phyloP scores from a whole-genome alignment of 2,888 invertebrate species.

The Hypomecis atomaria region DNA sequence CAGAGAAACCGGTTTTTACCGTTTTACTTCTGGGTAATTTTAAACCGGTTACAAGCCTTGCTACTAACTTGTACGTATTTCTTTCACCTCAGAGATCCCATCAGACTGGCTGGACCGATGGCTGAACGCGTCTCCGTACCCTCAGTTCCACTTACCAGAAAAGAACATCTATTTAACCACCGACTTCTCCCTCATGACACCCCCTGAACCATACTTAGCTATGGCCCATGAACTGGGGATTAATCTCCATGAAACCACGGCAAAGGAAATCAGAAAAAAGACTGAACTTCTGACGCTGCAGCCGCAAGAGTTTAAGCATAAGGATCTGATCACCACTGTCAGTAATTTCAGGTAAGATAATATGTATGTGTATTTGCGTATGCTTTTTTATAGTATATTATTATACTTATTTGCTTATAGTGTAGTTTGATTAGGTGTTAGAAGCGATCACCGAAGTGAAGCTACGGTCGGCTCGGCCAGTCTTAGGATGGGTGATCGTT shows the following conservation, averaged over 20 bases:
- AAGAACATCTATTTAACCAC: conserved; percentile 90
- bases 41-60: too few species aligned
- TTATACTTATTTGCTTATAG: too few species aligned
- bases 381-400: too few species aligned
- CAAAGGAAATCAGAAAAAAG: conserved; percentile 69
- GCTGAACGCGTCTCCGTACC: conserved; percentile 82
- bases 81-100: conserved; percentile 81
- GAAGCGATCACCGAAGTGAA: too few species aligned
- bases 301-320: conserved; percentile 56
- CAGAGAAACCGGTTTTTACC: too few species aligned
- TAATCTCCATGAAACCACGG: conserved; percentile 57
- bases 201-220: conserved; percentile 64
- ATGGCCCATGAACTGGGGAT: conserved; percentile 59
- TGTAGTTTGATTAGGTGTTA: too few species aligned
- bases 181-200: conserved; percentile 86
- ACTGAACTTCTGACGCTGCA: conserved; percentile 42
- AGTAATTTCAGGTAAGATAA: conserved; percentile 70
- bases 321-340: conserved; percentile 70
- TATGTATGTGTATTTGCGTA: too few species aligned
- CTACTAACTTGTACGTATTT: neutral
- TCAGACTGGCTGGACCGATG: conserved; percentile 86
- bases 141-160: conserved; percentile 87
- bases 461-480: too few species aligned
- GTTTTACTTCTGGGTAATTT: too few species aligned
- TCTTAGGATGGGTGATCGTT: too few species aligned